A percentile compares a stretch with the other conserved stretches of the same genome.
Evolutionary conservation across 2,113 vertebrate genomes (phyloP).

Genomic region (Paramormyrops kingsleyae): DNA sequence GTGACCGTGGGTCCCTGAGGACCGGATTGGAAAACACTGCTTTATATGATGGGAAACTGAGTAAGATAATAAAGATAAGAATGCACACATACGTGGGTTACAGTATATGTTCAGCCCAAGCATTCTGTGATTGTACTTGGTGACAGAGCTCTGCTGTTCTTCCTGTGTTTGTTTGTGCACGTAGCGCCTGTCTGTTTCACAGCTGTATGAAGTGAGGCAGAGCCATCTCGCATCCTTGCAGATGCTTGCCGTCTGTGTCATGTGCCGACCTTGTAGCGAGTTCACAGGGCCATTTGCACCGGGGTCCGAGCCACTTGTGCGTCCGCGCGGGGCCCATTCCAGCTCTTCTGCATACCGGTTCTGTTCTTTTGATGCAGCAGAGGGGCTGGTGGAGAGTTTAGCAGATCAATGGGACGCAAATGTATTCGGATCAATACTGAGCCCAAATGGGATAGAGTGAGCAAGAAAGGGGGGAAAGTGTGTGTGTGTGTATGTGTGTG

Average conservation of each 20-base stretch:
- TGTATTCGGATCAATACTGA: slow-evolving; percentile 69
- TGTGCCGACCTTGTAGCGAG: background rate
- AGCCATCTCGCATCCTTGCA: background rate
- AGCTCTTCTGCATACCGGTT: slow-evolving; percentile 50
- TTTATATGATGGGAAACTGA: background rate
- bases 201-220: background rate
- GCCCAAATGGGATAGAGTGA: slow-evolving; percentile 49
- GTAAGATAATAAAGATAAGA: background rate
- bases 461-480: slow-evolving; percentile 12
- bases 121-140: background rate
- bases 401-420: slow-evolving; percentile 65
- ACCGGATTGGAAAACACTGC: background rate
- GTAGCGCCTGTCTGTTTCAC: background rate
- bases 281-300: background rate
- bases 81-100: background rate
- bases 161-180: background rate
- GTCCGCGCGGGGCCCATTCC: slow-evolving; percentile 28
- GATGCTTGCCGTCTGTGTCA: background rate
- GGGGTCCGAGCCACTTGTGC: background rate
- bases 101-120: background rate
- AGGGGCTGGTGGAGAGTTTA: slow-evolving; percentile 27
- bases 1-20: background rate
- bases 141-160: background rate
- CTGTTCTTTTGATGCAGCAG: slow-evolving; percentile 50
- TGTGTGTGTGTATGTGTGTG: background rate